A percentile compares a stretch with the other conserved stretches of the same genome.
These are phyloP conservation scores for Boloria euphrosyne DNA, from an alignment of 2,888 invertebrate genomes.

Conservation along the genomic window DNA sequence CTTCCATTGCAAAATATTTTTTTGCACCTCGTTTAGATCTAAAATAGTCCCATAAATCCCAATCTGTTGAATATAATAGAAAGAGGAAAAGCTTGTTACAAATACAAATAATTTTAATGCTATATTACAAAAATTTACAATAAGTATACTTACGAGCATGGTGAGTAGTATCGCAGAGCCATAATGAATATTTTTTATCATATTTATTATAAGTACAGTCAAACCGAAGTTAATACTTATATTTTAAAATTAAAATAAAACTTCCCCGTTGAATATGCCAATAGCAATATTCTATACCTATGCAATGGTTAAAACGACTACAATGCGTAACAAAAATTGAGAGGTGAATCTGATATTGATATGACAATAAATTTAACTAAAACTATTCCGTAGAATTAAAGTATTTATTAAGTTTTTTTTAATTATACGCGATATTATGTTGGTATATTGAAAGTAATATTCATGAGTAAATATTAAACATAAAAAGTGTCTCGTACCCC, in stretches of 20 bases:
- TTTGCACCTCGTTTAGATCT: conserved; percentile 69
- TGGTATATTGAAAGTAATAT: too few species aligned
- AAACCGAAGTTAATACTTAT: too few species aligned
- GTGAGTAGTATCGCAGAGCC: conserved; percentile 50
- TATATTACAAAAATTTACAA: background rate
- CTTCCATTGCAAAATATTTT: conserved; percentile 72
- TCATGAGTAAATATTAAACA: too few species aligned
- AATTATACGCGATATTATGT: too few species aligned
- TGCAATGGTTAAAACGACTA: too few species aligned
- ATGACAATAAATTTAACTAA: too few species aligned
- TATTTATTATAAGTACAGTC: conserved; percentile 13
- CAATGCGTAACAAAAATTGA: too few species aligned
- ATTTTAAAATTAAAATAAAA: background rate
- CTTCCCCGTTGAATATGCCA: background rate
- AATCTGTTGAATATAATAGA: conserved; percentile 57
- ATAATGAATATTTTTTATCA: conserved; percentile 54
- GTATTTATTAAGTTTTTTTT: too few species aligned
- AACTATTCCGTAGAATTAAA: too few species aligned
- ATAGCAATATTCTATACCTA: background rate
- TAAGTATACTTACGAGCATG: conserved; percentile 54
- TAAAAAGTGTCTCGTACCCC: too few species aligned
- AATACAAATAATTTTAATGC: conserved; percentile 29
- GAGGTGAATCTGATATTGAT: too few species aligned
- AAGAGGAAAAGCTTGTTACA: conserved; percentile 19
- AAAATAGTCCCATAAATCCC: conserved; percentile 62